These are phyloP conservation scores for Phorcus lineatus DNA, from an alignment of 2,888 invertebrate species.

Conservation along the genomic window DNA sequence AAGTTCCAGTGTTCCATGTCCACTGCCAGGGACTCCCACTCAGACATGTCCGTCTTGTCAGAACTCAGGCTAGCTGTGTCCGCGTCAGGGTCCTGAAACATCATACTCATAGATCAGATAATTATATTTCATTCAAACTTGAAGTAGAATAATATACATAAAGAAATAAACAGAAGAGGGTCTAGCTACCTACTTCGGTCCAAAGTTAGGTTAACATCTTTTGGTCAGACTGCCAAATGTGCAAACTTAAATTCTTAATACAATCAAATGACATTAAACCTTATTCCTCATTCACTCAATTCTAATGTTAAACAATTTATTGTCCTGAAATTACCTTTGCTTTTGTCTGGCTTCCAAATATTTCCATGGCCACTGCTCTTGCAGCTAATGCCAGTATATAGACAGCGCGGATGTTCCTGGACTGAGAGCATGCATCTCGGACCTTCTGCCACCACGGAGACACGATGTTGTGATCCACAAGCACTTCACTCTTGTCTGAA, in stretches of 20 bases:
- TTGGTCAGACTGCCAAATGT: no score
- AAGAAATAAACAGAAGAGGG: no score
- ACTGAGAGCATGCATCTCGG: slow-evolving; percentile 84
- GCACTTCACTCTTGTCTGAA: slow-evolving; percentile 78
- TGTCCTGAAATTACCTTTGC: slow-evolving; percentile 43
- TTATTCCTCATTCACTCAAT: no score
- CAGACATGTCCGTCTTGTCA: slow-evolving; percentile 63
- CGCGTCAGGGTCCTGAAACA: slow-evolving; percentile 65
- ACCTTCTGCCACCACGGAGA: slow-evolving; percentile 90
- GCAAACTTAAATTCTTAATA: no score
- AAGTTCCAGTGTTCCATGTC: slow-evolving; percentile 92
- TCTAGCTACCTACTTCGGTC: no score
- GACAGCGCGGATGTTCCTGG: slow-evolving; percentile 85
- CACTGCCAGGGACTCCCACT: slow-evolving; percentile 88
- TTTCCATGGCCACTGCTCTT: slow-evolving; percentile 81
- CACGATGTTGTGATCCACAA: slow-evolving; percentile 82
- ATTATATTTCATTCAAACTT: no score
- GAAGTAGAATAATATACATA: no score
- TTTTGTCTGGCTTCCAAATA: slow-evolving; percentile 47
- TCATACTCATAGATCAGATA: no score
- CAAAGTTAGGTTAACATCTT: no score
- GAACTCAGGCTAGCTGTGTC: slow-evolving; percentile 58
- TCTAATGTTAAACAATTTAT: background rate
- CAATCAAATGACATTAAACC: no score
- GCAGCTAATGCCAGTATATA: slow-evolving; percentile 89